These are phyloP conservation scores for Hylyphantes graminicola DNA, from an alignment of 1,140 invertebrate species.

Conservation along the genomic window DNA sequence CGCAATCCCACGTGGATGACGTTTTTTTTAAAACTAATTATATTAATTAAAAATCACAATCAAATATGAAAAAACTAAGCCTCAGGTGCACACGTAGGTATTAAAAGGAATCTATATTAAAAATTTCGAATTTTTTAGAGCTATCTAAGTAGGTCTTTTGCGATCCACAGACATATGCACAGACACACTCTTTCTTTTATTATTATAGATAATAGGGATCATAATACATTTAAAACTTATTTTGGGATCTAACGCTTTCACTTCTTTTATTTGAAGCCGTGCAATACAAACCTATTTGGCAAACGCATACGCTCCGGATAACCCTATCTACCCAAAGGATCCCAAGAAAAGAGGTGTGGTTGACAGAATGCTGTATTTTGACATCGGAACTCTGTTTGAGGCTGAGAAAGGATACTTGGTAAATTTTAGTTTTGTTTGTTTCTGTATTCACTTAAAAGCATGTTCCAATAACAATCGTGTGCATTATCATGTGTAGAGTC, in stretches of 20 bases:
- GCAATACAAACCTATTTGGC: constrained; percentile 66
- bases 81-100: too few relatives aligned
- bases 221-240: background rate
- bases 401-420: constrained; percentile 46
- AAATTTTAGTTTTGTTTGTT: background rate
- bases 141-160: too few relatives aligned
- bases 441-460: background rate
- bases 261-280: constrained; percentile 55
- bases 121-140: too few relatives aligned
- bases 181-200: background rate
- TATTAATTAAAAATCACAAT: too few relatives aligned
- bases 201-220: background rate
- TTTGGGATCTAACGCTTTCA: background rate
- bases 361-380: constrained; percentile 65
- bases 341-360: constrained; percentile 64
- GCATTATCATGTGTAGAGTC: background rate
- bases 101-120: too few relatives aligned
- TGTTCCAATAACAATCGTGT: background rate
- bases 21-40: too few relatives aligned
- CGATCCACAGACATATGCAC: too few relatives aligned
- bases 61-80: too few relatives aligned
- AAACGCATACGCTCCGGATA: constrained; percentile 65
- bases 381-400: constrained; percentile 61
- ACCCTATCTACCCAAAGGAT: constrained; percentile 65
- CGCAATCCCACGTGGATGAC: too few relatives aligned